Conservation (phyloP, 2,888 invertebrate species). For the Chaetogeoica ovagalla region DNA sequence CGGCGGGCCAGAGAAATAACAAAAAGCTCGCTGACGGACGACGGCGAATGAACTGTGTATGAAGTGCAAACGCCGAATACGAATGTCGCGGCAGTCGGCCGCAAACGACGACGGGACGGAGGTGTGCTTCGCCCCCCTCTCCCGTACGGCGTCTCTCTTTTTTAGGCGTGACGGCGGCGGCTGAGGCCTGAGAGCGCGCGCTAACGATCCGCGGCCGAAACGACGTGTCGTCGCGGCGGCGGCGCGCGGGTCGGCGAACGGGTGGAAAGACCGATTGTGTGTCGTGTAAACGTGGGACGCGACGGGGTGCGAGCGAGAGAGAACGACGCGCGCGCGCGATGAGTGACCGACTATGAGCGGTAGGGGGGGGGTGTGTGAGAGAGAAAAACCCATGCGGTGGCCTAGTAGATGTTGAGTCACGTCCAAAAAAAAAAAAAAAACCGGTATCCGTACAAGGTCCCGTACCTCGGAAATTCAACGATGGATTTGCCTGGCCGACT, state of each 20-base stretch:
- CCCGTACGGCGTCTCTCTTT: conserved; percentile 18
- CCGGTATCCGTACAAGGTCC: conserved; percentile 39
- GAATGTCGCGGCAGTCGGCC: not conserved
- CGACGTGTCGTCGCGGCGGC: not conserved
- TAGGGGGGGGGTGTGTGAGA: not conserved
- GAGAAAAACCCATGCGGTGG: conserved; percentile 31
- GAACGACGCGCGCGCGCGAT: not conserved
- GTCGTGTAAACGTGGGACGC: too few species aligned
- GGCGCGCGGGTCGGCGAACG: not conserved
- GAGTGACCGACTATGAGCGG: not conserved
- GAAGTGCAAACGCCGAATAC: not conserved
- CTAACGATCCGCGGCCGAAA: not conserved
- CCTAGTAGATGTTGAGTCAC: conserved; percentile 51
- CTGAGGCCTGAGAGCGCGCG: too few species aligned
- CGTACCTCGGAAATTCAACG: conserved; percentile 28
- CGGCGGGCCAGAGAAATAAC: not conserved
- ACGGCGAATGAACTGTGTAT: too few species aligned
- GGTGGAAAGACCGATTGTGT: too few species aligned
- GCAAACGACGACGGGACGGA: not conserved
- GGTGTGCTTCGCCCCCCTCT: not conserved
- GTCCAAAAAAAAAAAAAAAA: conserved; percentile 31
- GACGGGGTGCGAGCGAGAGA: too few species aligned
- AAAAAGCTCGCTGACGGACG: not conserved
- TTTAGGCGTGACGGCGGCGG: conserved; percentile 37
- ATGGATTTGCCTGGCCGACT: conserved; percentile 40